Percentiles rank a stretch among this genome's conserved stretches.
Conservation (phyloP, 2,113 vertebrate species). For the Stigmatopora nigra region DNA sequence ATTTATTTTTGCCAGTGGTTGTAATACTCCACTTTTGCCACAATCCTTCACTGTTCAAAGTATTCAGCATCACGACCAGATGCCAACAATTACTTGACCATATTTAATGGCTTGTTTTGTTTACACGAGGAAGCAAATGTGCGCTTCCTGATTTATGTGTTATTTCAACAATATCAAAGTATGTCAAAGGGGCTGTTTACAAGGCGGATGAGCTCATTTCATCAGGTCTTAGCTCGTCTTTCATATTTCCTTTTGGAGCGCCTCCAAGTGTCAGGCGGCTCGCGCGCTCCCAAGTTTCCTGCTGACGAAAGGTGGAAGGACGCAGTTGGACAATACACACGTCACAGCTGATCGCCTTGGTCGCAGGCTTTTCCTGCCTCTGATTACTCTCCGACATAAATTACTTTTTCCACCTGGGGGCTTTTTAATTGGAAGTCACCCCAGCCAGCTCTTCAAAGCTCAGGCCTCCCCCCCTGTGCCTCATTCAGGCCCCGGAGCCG, state of each 20-base stretch:
- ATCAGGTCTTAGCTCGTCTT: conserved; percentile 27
- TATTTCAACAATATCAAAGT: conserved; percentile 29
- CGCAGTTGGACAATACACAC: conserved; percentile 15
- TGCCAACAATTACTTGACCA: background rate
- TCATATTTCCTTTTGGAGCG: conserved; percentile 58
- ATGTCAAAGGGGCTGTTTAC: conserved; percentile 23
- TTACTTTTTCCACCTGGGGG: conserved; percentile 7
- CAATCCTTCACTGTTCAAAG: background rate
- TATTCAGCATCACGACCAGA: background rate
- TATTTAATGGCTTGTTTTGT: conserved; percentile 11
- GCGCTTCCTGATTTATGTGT: conserved; percentile 10
- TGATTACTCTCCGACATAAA: conserved; percentile 2
- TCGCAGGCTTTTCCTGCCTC: conserved; percentile 28
- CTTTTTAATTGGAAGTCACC: conserved; percentile 42
- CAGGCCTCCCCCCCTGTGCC: conserved; percentile 30
- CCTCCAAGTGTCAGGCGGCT: conserved; percentile 32
- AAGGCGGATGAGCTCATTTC: conserved; percentile 28
- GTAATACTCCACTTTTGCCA: background rate
- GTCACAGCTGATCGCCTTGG: conserved; percentile 40
- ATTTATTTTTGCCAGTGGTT: too few relatives aligned
- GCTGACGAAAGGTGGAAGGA: conserved; percentile 28
- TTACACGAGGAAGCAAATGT: background rate
- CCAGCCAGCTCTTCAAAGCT: conserved; percentile 14
- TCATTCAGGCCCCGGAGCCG: conserved; percentile 47
- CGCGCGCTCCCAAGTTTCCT: conserved; percentile 53